Conservation (phyloP, 2,113 vertebrate species). For the Lagopus leucura region DNA sequence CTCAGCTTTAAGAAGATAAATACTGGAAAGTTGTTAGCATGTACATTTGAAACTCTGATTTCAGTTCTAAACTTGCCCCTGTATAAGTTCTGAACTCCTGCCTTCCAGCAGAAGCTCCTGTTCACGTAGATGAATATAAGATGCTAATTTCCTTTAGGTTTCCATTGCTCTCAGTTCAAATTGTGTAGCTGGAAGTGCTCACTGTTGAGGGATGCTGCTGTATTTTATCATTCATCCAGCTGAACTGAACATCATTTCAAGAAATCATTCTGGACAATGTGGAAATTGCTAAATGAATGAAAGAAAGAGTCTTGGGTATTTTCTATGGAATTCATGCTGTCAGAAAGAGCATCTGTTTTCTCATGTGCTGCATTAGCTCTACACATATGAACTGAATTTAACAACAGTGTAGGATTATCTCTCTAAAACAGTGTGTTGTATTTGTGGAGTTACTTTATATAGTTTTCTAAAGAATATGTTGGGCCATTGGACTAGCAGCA, state of each 20-base stretch:
- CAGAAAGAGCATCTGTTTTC: not conserved
- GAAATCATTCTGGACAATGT: not conserved
- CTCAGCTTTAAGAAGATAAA: not conserved
- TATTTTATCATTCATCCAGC: not conserved
- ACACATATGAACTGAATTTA: not conserved
- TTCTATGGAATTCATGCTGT: not conserved
- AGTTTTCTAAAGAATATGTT: not conserved
- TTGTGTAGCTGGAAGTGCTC: not conserved
- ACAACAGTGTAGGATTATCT: not conserved
- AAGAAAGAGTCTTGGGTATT: not conserved
- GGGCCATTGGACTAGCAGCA: not conserved
- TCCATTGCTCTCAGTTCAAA: not conserved
- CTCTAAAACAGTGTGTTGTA: not conserved
- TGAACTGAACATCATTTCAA: not conserved
- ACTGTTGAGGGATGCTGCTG: not conserved
- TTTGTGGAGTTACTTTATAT: not conserved
- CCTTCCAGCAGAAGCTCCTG: not conserved
- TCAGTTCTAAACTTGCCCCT: not conserved
- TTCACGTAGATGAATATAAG: not conserved
- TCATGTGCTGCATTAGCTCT: not conserved
- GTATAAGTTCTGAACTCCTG: not conserved
- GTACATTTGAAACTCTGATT: not conserved
- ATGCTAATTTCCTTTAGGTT: not conserved
- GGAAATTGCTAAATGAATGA: conserved; percentile 1
- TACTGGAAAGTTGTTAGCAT: not conserved